Evolutionary conservation across 2,113 vertebrate genomes (phyloP), one percentile per base, ranked within the genome.

Genomic region (Anarrhichthys ocellatus): DNA sequence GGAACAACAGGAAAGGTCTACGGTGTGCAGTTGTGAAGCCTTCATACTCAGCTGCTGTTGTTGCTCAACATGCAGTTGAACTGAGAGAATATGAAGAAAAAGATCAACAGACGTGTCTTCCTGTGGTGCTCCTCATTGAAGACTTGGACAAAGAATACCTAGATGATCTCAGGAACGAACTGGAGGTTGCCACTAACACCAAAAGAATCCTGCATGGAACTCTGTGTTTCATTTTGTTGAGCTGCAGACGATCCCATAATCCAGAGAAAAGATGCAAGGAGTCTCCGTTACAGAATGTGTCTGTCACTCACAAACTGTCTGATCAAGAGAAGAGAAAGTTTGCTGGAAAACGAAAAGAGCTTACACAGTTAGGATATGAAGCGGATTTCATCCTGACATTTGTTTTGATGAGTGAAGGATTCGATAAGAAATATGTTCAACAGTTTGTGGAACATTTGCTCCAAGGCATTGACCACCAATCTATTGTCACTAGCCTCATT

Each of bases 381-480:
- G 78, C 88, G 24, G 56, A 95, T 8, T 95, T 95, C 54, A 96
- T 97, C 56, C 90, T 96, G 40, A 96, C 96, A 0, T 97, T 97
- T 91, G 95, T 96, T 29, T 84, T 97, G 81, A 96, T 97, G 96
- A 95, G 94, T 3, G 71, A 96, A 72, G 96, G 92, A 73, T 97
- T 96, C 90, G 75, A 86, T 0, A 38, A 56, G 0, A 0, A 63
- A 0, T 97, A 96, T 0, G 71, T 96, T 65, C 79, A 81, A 5
- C 0, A 94, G 2, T 93, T 95, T 90, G 96, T 97, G 4, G 69
- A 40, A 42, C 78, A 96, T 88, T 89, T 96, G 38, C 40, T 97
- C 0, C 46, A 93, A 64, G 95, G 0, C 29, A 95, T 96, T 58
- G 80, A 96, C 24, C 92, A 0, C 0, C 22, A 77, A 0, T 91